Percentiles rank a stretch among this genome's conserved stretches.
Evolutionary conservation across 2,797 vertebrate genomes (phyloP).

Genomic region (Mico argentatus): DNA sequence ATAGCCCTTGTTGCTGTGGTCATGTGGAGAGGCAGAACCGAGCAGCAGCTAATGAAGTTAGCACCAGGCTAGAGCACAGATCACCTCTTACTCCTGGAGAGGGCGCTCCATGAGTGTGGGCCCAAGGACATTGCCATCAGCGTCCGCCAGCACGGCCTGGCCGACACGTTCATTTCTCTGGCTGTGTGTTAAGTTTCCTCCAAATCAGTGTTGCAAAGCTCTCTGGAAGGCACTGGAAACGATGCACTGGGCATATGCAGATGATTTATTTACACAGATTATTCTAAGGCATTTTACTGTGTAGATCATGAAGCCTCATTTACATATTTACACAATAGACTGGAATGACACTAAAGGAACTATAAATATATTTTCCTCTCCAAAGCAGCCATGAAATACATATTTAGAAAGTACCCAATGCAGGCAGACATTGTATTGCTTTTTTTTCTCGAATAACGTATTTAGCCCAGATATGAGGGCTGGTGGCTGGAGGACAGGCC

Average conservation of each 20-base stretch:
- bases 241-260: not conserved
- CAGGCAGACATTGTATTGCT: not conserved
- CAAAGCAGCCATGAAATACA: constrained; percentile 30
- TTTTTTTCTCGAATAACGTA: not conserved
- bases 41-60: not conserved
- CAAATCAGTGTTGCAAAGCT: not conserved
- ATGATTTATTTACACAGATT: constrained; percentile 60
- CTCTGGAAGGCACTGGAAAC: not conserved
- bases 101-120: not conserved
- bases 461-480: not conserved
- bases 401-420: not conserved
- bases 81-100: not conserved
- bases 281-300: constrained; percentile 37
- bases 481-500: not conserved
- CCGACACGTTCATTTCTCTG: not conserved
- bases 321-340: constrained; percentile 65
- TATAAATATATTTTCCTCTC: constrained; percentile 65
- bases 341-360: constrained; percentile 51
- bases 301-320: constrained; percentile 43
- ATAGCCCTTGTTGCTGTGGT: not conserved
- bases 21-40: not conserved
- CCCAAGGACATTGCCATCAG: not conserved
- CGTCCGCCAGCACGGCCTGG: accelerated
- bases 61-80: accelerated
- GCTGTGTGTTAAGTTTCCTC: not conserved